Evolutionary conservation across 2,888 invertebrate genomes (phyloP), one percentile per base, ranked within the genome.

Genomic region (Clistopyga incitator): DNA sequence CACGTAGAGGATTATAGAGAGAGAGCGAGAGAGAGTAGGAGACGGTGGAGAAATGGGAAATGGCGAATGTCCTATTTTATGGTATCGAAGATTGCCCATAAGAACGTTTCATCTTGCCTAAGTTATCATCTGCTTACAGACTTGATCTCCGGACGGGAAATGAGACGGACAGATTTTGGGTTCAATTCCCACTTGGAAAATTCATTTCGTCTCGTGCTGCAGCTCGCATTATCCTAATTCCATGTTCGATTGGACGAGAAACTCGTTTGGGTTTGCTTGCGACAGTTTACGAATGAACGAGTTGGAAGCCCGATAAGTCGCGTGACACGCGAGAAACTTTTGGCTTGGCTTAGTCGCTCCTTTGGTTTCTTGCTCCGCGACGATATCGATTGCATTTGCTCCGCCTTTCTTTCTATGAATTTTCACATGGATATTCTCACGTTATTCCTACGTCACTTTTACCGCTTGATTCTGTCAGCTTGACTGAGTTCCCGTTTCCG

Each of bases 271-370:
- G n/a, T 18, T 54, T 54, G 29, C 74, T 61, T 29, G 6, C 59
- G 45, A 47, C 61, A 56, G 29, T 59, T 72, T 20, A 29, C n/a
- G 65, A 81, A 47, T 71, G 23, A 77, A 76, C 65, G 67, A 29
- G 29, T 15, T 13, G 56, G 38, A 38, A 67, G 38, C 45, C 71
- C n/a, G 52, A 72, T 72, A 25, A 67, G 50, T 29, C 52, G 52
- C 67, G 50, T 68, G 67, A 78, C 82, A 61, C 72, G 45, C 61
- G 23, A 68, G 67, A 74, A 82, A 78, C 15, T 68, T 38, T 74
- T 54, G 29, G 23, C 68, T 45, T 18, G 42, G 38, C 18, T 56
- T 64, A 23, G 54, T 38, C 25, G 54, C 72, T 67, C 38, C 23
- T 54, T 25, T 25, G 13, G 10, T 59, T 13, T n/a, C 15, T 15